Base-by-base conservation (phyloP, 2,113 vertebrate species). In the Cochlearius cochlearius region DNA sequence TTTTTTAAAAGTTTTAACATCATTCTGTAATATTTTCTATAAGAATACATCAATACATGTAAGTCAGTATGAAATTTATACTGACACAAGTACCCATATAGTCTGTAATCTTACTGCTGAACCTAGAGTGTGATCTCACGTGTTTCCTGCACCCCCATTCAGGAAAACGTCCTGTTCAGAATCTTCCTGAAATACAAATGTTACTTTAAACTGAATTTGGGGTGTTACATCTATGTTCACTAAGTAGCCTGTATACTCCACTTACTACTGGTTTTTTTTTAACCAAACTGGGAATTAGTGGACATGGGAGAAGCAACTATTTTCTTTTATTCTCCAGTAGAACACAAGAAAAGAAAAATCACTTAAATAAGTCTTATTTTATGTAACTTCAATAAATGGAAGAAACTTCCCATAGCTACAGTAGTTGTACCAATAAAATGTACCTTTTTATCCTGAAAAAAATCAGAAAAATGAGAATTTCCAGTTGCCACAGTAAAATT, bases 401-500 rank as follows among this genome's bases (percentile, higher is more conserved):
- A 94, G 36, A 52, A 53, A 41, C 14, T 69, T 83, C 66, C 80
- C 77, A 63, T 11, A 87, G 62, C 74, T 91, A 91, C 91, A 92
- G 86, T 52, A 95, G 83, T 58, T 95, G 49, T 95, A 95, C 58
- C 80, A 90, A 76, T 47, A 90, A 82, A 87, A 85, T 69, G 71
- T 88, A 95, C 86, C 78, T 91, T 62, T 73, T 79, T 17, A 85
- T 82, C 66, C 66, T 81, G 32, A 91, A 50, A 91, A 47, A 93
- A 79, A 86, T 60, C 62, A 69, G 41, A 81, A 72, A 91, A 91
- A 73, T 25, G 4, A 84, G 55, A 39, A 25, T 69, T 95, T 95
- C 91, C 90, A 96, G 94, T 95, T 96, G 78, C 78, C 71, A 77
- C 63, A 66, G 23, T 64, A 76, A 81, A 85, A 94, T 43, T 15